Base-by-base conservation (phyloP, 2,113 vertebrate genomes). In the Prietella phreatophila region DNA sequence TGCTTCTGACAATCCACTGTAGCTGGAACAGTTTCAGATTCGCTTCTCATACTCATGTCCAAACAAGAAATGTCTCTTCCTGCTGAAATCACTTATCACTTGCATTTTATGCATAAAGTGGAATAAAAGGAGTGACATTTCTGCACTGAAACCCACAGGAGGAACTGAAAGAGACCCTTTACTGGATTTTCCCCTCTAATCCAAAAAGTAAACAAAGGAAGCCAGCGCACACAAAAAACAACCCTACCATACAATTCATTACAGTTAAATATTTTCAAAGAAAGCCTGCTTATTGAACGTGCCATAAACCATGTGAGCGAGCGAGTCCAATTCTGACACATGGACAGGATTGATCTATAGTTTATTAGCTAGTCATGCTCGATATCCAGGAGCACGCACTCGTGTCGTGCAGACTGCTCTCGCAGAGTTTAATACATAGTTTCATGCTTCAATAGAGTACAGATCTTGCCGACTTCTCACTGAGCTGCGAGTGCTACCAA, bases 361-460 rank as follows among this genome's bases (percentile, higher is more conserved):
- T 76, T 87, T n/a, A 73, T 58, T 85, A 63, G 30, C 81, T 79
- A 75, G 56, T 83, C 20, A 60, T 90, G 90, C 85, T 82, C 61
- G n/a, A 47, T 75, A 53, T 75, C 82, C 76, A 82, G 92, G 92
- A 88, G 50, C 14, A 89, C 83, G 67, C 15, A 85, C 39, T 36
- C 82, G 88, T 80, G 80, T 4, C 33, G 17, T 81, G 83, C 84
- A 67, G 69, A 19, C n/a, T 19, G 67, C n/a, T 30, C 33, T 20
- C 25, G 15, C 17, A 30, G 61, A 60, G 42, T 83, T 75, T 61
- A 89, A 58, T 76, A 85, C 0, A 30, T 27, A 25, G 85, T 84
- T 85, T 81, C 27, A 50, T 39, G 47, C 84, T 78, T 86, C n/a
- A 22, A 6, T 27, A 73, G 67, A 85, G 83, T 55, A 33, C 50